Evolutionary conservation across 2,888 invertebrate species (phyloP), one percentile per base, ranked within the genome.

Genomic region (Pandemis heparana): DNA sequence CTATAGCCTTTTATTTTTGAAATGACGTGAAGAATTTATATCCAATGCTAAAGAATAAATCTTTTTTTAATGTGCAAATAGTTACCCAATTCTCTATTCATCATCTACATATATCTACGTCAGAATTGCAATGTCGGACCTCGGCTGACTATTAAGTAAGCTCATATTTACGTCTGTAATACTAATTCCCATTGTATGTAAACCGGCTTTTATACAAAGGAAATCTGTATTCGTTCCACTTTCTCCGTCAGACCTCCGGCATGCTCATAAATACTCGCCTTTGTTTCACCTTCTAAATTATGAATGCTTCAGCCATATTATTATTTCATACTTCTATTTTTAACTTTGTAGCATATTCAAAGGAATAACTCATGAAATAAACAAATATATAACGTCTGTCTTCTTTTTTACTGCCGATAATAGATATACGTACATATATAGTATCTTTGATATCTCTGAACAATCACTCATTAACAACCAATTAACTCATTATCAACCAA

Each of bases 211-310:
- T 81, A 86, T 86, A 87, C 83, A 87, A 86, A 85, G 83, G 76
- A 81, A 80, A 87, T 88, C 87, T 85, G 81, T 84, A 89, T 88
- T 80, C 84, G 89, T 83, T 86, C 89, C 82, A 91, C 90, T 91
- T 91, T 89, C 89, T 80, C 88, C 78, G 75, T 61, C 68, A 76
- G 74, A 76, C 74, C 78, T 79, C 77, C 72, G 77, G 78, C 73
- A 74, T 60, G 72, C 82, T 83, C 82, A 85, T 83, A 80, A 80
- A 85, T 84, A 85, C 79, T 71, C 75, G 79, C 81, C 86, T 88
- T 88, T 88, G 88, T 88, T 85, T 85, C 80, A 62, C 74, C 69
- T 65, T 41, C 38, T 23, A 70, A 74, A 74, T 77, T 75, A 75
- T 74, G 71, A 72, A 76, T 75, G 62, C 66, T 62, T 23, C 65